Evolutionary conservation across 2,888 invertebrate species (phyloP).

Genomic region (Caradrina kadenii): DNA sequence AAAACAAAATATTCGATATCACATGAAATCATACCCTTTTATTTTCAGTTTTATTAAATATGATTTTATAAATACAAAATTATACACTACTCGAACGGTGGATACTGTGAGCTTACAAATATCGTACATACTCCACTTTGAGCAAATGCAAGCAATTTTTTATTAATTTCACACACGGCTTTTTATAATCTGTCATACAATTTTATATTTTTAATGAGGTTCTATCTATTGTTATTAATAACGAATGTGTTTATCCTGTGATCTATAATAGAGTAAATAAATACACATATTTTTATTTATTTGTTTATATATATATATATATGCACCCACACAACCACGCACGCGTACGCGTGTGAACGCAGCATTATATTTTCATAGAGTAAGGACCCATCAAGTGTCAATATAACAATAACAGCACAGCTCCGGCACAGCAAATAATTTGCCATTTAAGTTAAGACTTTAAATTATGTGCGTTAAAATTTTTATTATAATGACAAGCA

Average conservation of each 20-base stretch:
- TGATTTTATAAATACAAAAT: constrained; percentile 85
- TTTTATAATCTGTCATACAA: constrained; percentile 47
- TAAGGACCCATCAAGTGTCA: not conserved
- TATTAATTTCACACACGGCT: constrained; percentile 33
- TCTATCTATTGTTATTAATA: constrained; percentile 57
- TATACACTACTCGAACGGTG: constrained; percentile 83
- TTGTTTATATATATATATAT: no score
- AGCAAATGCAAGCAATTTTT: constrained; percentile 85
- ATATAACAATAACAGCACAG: no score
- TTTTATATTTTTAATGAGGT: constrained; percentile 38
- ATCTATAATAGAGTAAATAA: not conserved
- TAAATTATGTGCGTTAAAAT: no score
- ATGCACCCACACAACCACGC: no score
- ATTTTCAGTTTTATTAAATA: constrained; percentile 83
- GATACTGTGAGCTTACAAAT: constrained; percentile 77
- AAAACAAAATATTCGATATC: constrained; percentile 80
- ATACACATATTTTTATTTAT: no score
- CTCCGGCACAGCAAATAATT: no score
- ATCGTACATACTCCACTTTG: constrained; percentile 76
- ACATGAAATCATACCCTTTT: constrained; percentile 88
- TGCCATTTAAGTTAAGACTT: no score
- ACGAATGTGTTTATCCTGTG: constrained; percentile 40
- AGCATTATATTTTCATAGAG: not conserved
- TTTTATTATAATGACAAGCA: no score
- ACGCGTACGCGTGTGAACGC: no score